phyloP scores from a whole-genome alignment of 1,140 invertebrate species.

The Phymorhynchus buccinoides region DNA sequence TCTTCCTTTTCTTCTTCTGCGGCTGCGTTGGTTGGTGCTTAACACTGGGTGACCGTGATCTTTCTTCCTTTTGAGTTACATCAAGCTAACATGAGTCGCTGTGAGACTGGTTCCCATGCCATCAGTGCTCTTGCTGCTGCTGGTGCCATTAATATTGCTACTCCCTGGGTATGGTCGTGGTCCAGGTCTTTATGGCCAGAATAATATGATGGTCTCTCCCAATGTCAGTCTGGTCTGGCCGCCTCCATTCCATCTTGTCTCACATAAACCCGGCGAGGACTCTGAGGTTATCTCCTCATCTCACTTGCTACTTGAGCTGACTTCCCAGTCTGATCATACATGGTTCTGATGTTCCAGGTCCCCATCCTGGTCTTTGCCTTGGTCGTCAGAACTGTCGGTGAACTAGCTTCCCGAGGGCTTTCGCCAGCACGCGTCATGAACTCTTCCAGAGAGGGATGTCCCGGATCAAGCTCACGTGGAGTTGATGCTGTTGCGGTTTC shows the following conservation, averaged over 20 bases:
- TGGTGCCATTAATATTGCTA: constrained; percentile 44
- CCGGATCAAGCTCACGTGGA: no score
- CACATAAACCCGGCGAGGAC: constrained; percentile 11
- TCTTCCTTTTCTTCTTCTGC: no score
- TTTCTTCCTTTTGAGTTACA: no score
- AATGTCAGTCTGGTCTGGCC: constrained; percentile 4
- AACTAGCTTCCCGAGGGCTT: constrained; percentile 37
- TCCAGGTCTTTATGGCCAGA: constrained; percentile 43
- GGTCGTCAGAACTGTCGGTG: constrained; percentile 28
- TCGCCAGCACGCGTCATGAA: constrained; percentile 35
- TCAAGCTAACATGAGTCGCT: no score
- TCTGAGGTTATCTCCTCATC: constrained; percentile 27
- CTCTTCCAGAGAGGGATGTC: neutral
- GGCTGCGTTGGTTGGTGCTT: no score
- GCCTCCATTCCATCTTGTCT: constrained; percentile 28
- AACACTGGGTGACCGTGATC: no score
- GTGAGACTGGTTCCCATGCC: no score
- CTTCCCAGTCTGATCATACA: constrained; percentile 29
- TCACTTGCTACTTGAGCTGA: constrained; percentile 25
- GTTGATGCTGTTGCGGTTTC: no score
- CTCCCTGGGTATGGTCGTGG: constrained; percentile 37
- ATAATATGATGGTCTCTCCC: constrained; percentile 39
- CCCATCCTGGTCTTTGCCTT: constrained; percentile 24
- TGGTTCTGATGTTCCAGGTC: constrained; percentile 38
- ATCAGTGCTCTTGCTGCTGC: neutral